Evolutionary conservation across 2,113 vertebrate genomes (phyloP).

Genomic region (Turdus rufiventris): DNA sequence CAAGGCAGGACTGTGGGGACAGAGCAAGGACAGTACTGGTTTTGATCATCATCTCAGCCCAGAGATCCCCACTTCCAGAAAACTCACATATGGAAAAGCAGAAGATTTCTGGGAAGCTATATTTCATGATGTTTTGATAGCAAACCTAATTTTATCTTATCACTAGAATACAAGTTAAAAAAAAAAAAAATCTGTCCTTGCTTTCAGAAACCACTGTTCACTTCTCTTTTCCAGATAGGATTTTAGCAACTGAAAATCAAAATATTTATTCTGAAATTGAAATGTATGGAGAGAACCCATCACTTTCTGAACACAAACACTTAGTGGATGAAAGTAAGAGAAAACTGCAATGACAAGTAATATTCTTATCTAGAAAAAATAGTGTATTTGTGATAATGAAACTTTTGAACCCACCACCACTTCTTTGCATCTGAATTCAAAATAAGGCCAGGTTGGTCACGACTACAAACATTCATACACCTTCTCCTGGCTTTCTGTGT

Average conservation of each 20-base stretch:
- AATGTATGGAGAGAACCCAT: neutral
- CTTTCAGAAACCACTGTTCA: neutral
- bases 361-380: neutral
- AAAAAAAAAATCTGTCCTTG: neutral
- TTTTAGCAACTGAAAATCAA: neutral
- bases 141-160: neutral
- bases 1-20: neutral
- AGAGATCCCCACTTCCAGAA: neutral
- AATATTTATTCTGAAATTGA: neutral
- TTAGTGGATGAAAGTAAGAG: neutral
- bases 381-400: neutral
- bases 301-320: neutral
- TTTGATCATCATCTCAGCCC: neutral
- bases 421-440: neutral
- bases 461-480: neutral
- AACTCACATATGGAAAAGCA: accelerated
- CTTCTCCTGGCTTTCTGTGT: neutral
- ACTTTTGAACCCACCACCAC: neutral
- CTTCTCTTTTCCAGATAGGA: neutral
- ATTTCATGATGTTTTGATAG: neutral
- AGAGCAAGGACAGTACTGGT: neutral
- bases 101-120: neutral
- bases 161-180: neutral
- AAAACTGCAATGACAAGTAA: neutral
- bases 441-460: neutral